Percentiles rank a stretch among this genome's conserved stretches.
These are phyloP conservation scores for Bostrychus sinensis DNA, from an alignment of 2,113 vertebrate species.

Conservation along the genomic window DNA sequence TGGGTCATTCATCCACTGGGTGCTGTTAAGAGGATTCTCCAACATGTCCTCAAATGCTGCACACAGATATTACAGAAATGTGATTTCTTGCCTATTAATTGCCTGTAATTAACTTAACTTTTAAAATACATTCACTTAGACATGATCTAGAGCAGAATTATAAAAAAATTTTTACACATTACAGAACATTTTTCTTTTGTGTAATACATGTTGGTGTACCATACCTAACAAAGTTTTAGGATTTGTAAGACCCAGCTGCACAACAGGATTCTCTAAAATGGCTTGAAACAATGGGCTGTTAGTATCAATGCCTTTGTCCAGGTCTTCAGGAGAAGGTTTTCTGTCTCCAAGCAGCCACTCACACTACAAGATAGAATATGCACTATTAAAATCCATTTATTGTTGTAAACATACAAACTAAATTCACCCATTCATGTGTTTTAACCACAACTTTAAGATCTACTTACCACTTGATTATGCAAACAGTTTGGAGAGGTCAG, in stretches of 20 bases:
- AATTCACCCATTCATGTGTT: background rate
- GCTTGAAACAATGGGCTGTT: conserved; percentile 95
- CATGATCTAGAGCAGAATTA: too few species aligned
- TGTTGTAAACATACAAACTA: background rate
- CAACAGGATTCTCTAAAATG: conserved; percentile 97
- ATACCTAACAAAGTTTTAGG: conserved; percentile 95
- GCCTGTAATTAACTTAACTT: background rate
- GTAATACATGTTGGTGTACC: background rate
- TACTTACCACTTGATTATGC: background rate
- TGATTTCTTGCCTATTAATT: background rate
- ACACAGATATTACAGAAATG: conserved; percentile 18
- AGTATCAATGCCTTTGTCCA: conserved; percentile 94
- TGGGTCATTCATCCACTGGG: conserved; percentile 99
- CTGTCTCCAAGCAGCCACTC: conserved; percentile 98
- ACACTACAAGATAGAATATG: conserved; percentile 80
- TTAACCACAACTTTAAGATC: too few species aligned
- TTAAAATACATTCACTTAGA: too few species aligned
- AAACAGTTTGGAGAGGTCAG: background rate
- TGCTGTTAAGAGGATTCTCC: conserved; percentile 98
- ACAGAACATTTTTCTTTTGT: background rate
- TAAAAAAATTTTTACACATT: too few species aligned
- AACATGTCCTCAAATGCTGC: conserved; percentile 93
- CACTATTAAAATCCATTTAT: background rate
- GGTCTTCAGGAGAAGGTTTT: conserved; percentile 93
- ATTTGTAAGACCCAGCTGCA: conserved; percentile 95